These are phyloP conservation scores for Chaetoderma sp. DNA, from an alignment of 2,888 invertebrate species.

Conservation along the genomic window DNA sequence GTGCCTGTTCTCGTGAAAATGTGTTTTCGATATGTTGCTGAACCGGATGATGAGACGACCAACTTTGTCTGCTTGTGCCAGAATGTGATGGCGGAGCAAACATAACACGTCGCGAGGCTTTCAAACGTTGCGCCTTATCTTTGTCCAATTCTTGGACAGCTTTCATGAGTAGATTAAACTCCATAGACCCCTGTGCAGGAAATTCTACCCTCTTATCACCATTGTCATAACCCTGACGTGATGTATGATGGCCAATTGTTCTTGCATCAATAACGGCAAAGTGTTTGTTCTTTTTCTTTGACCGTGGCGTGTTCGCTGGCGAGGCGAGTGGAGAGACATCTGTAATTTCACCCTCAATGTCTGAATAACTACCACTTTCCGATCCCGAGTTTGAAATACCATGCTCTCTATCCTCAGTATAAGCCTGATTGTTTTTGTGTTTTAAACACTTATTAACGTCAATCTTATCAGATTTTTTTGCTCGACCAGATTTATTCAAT, in stretches of 20 bases:
- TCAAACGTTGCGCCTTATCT: constrained; percentile 49
- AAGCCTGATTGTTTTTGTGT: no score
- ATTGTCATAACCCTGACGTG: neutral
- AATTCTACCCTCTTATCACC: constrained; percentile 19
- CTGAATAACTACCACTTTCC: constrained; percentile 5
- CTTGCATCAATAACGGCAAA: neutral
- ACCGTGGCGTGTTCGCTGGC: constrained; percentile 43
- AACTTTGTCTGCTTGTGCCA: neutral
- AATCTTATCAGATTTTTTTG: no score
- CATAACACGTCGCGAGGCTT: constrained; percentile 53
- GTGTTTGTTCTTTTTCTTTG: constrained; percentile 6
- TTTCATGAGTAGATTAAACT: constrained; percentile 57
- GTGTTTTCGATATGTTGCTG: constrained; percentile 41
- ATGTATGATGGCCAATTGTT: constrained; percentile 16
- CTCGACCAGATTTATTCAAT: no score
- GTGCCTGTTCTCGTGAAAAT: constrained; percentile 50
- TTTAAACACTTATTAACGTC: no score
- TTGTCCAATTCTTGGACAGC: constrained; percentile 60
- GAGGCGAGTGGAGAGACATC: constrained; percentile 61
- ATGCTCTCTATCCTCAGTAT: no score
- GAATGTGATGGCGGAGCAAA: constrained; percentile 46
- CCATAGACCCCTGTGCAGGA: constrained; percentile 44
- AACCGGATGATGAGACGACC: neutral
- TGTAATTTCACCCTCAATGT: constrained; percentile 61
- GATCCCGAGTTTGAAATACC: neutral